Base-by-base conservation (phyloP, 2,888 invertebrate species). In the Tetanocera ferruginea region DNA sequence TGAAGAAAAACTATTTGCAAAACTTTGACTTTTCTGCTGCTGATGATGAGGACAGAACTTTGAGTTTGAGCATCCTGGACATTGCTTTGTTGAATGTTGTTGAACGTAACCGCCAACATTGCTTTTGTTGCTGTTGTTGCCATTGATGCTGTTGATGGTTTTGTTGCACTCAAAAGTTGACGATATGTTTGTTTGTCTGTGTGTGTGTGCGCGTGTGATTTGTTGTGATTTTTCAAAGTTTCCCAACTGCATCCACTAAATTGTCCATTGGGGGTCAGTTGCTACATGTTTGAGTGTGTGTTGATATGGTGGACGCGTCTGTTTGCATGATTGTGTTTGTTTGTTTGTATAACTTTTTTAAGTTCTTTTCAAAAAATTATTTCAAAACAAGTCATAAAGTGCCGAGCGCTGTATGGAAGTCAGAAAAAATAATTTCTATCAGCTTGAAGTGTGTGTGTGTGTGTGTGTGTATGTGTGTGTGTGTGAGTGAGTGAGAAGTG, bases 1-100 rank as follows among this genome's bases (percentile, higher is more conserved):
- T 75, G 64, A 52, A 75, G 52, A 43, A 74, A 67, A 74, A 52
- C 51, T 37, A 60, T 60, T 57, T 66, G 2, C 60, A 23, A 14
- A 72, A 72, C 72, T 72, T 72, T 72, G 34, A 60, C 25, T 60
- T 23, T 57, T 37, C 71, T 52, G 37, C n/a, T 71, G 60, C 9
- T 66, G 64, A 66, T 31, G 55, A 70, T 49, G 51, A 70, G 52
- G 69, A 43, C 25, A 23, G 37, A 67, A 37, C 19, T 66, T 66
- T 31, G 66, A 8, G 67, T 66, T 66, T 31, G 66, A 8, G 67
- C 23, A 67, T n/a, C 5, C 11, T 43, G 43, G 19, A 43, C 43
- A 23, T 67, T 43, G 43, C 19, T 43, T 11, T 11, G 49, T 19
- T 67, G 37, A n/a, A 67, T 43, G 67, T 23, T 67, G 37, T 34